Base-by-base conservation (phyloP, 2,797 vertebrate genomes). In the Cephalopachus bancanus region DNA sequence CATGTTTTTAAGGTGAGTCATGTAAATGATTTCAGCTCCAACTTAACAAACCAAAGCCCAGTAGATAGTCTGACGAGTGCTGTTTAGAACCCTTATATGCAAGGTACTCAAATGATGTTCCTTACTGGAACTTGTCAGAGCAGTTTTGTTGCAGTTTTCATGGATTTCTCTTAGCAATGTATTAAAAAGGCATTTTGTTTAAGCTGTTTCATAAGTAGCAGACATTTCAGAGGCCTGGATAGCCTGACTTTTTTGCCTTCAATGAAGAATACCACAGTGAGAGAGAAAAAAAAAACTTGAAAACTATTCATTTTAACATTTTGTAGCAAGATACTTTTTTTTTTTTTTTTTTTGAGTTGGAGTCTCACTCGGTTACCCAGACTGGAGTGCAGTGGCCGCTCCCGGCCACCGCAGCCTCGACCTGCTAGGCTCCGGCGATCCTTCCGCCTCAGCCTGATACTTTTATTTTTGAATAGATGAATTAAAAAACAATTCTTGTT, bases 101-200 rank as follows among this genome's bases (percentile, higher is more conserved):
- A 93, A n/a, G 83, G 26, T 86, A 64, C 33, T 80, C 37, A 57
- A 89, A 65, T 51, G 14, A 5, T 0, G 1, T 67, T 91, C 37
- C 85, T 95, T 75, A 62, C 64, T 95, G 89, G 62, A 79, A 84
- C 72, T 94, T 96, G 75, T 81, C 84, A 51, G 33, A 93, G 83
- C 5, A 79, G 74, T 94, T 93, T 83, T 84, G 94, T 96, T 92
- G 91, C 4, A 4, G 51, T 96, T 75, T 89, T 95, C 26, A 24
- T 79, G 11, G 75, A 5, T 86, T 7, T 71, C 22, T 95, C 11
- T n/a, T 97, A 97, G 10, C 88, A 97, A n/a, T 62, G 84, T 67
- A 93, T n/a, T 92, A 89, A 86, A 28, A 83, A 57, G 20, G 20
- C 60, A 94, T 97, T 87, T 89, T 97, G 96, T 98, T 78, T 96